A percentile compares a stretch with the other conserved stretches of the same genome.
These are phyloP conservation scores for Chroicocephalus ridibundus DNA, from an alignment of 2,113 vertebrate species.

Conservation along the genomic window DNA sequence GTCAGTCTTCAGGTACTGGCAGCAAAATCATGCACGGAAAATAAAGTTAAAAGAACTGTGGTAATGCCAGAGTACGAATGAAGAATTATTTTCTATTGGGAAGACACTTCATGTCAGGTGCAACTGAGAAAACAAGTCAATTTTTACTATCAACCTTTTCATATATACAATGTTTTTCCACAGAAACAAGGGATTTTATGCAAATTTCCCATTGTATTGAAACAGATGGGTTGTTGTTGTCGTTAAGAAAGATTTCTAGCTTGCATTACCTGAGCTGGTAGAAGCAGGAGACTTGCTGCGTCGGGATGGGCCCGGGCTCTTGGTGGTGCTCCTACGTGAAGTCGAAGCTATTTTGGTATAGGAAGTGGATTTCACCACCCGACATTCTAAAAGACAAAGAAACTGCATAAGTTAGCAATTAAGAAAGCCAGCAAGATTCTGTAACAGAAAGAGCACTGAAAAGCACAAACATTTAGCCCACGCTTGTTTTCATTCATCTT, in stretches of 20 bases:
- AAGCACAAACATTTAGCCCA: constrained; percentile 45
- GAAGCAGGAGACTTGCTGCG: constrained; percentile 97
- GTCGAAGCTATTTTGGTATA: constrained; percentile 91
- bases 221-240: background rate
- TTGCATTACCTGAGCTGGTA: constrained; percentile 86
- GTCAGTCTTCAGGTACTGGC: background rate
- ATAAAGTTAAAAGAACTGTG: background rate
- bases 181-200: background rate
- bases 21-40: background rate
- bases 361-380: constrained; percentile 93
- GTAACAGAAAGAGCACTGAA: constrained; percentile 27
- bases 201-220: background rate
- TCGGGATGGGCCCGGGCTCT: constrained; percentile 85
- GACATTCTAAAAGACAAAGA: constrained; percentile 84
- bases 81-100: background rate
- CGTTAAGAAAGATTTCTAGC: background rate
- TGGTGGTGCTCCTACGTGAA: constrained; percentile 85
- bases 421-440: constrained; percentile 13
- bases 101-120: background rate
- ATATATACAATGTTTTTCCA: background rate
- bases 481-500: constrained; percentile 43
- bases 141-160: background rate
- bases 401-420: constrained; percentile 35
- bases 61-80: background rate
- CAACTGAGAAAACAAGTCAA: background rate